Conservation (phyloP, 1,140 invertebrate genomes). For the Cataglyphis hispanica region DNA sequence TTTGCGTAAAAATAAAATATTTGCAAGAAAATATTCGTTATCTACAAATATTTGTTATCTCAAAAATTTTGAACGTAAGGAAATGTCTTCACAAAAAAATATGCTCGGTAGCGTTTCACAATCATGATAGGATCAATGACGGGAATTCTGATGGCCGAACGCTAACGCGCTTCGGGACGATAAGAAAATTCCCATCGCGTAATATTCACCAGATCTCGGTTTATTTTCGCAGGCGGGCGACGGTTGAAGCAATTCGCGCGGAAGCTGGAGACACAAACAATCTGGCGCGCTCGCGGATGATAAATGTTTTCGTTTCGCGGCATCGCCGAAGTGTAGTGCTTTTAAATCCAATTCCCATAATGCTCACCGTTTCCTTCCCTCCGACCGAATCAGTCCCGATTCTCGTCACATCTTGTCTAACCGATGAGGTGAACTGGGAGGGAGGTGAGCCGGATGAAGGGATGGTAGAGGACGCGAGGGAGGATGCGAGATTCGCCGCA, state of each 20-base stretch:
- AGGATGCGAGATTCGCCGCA: constrained; percentile 63
- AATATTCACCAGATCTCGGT: constrained; percentile 41
- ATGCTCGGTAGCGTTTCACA: neutral
- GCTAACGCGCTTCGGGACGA: constrained; percentile 32
- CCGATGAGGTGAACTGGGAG: neutral
- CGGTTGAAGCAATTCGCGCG: constrained; percentile 62
- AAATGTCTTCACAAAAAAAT: neutral
- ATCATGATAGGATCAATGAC: constrained; percentile 52
- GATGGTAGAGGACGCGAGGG: constrained; percentile 19
- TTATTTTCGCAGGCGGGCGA: constrained; percentile 60
- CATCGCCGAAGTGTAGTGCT: constrained; percentile 64
- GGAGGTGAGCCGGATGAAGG: neutral
- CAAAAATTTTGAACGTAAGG: neutral
- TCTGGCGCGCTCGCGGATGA: constrained; percentile 67
- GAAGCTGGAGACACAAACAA: constrained; percentile 68
- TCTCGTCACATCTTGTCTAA: constrained; percentile 51
- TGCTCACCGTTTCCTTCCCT: constrained; percentile 42
- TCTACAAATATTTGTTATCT: neutral
- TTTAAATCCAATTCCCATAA: constrained; percentile 81
- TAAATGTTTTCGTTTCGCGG: constrained; percentile 74
- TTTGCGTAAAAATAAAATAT: neutral
- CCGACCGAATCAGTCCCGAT: neutral
- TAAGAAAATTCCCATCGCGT: constrained; percentile 52
- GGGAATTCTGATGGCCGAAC: constrained; percentile 33
- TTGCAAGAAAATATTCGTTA: neutral